Percentiles rank a stretch among this genome's conserved stretches.
Evolutionary conservation across 2,888 invertebrate species (phyloP).

Genomic region (Tenodera sinensis): DNA sequence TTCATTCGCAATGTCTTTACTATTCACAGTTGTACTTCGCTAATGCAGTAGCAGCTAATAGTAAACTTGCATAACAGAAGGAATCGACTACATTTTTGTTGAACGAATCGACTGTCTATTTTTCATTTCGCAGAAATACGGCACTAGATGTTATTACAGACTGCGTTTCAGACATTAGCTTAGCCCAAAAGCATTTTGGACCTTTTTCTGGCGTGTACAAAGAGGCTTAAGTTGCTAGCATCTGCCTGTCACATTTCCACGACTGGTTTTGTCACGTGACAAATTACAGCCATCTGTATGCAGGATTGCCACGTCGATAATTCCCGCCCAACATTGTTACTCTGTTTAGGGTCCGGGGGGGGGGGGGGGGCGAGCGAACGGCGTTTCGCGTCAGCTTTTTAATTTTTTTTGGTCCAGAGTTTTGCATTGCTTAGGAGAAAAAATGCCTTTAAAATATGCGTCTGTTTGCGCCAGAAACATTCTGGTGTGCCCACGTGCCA

Average conservation of each 20-base stretch:
- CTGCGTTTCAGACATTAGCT: not conserved
- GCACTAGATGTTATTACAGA: not conserved
- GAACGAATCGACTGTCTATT: no score
- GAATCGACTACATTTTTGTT: no score
- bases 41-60: no score
- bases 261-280: not conserved
- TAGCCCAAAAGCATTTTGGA: not conserved
- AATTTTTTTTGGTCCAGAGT: not conserved
- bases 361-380: not conserved
- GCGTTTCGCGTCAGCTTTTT: not conserved
- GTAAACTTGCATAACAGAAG: no score
- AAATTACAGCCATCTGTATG: not conserved
- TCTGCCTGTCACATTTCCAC: not conserved
- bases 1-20: no score
- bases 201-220: not conserved
- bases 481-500: not conserved
- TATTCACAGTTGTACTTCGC: no score
- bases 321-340: not conserved
- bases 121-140: no score
- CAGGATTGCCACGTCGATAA: not conserved
- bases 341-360: not conserved
- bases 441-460: not conserved
- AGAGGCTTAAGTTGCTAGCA: not conserved
- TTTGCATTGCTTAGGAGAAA: not conserved
- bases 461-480: not conserved